A percentile compares a stretch with the other conserved stretches of the same genome.
Conservation (phyloP, 30 jellyfish, hydroid and myxozoan species). For the Pseudorhiza aurosa region DNA sequence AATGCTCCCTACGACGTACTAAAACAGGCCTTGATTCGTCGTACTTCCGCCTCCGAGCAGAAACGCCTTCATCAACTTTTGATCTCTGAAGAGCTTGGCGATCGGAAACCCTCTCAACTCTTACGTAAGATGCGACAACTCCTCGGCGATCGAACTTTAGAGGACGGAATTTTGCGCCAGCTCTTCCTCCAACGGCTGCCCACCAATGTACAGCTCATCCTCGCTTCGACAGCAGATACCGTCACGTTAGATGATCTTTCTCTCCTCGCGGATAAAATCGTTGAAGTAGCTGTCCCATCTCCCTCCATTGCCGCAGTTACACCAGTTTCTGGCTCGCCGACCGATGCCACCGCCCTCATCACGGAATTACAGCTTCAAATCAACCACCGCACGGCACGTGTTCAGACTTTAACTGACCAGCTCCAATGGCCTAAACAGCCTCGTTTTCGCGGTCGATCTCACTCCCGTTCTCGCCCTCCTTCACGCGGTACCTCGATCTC, state of each 20-base stretch:
- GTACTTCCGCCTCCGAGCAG: too few species aligned
- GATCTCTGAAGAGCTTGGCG: slow-evolving; percentile 29
- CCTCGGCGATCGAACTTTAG: slow-evolving; percentile 17
- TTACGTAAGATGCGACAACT: slow-evolving; percentile 26
- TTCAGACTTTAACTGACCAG: not conserved
- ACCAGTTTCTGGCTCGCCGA: not conserved
- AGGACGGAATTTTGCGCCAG: slow-evolving; percentile 21
- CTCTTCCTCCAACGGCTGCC: slow-evolving; percentile 42
- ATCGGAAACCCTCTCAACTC: slow-evolving; percentile 32
- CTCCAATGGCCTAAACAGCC: not conserved
- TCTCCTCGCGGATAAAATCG: too few species aligned
- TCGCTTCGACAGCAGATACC: slow-evolving; percentile 28
- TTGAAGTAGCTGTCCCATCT: slow-evolving; percentile 5
- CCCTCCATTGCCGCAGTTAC: not conserved
- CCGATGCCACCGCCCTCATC: not conserved
- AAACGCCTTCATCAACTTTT: too few species aligned
- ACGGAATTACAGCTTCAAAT: not conserved
- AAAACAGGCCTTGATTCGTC: not conserved
- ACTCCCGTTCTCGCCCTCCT: not conserved
- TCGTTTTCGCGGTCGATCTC: slow-evolving; percentile 7
- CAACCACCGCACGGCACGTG: not conserved
- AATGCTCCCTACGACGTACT: not conserved
- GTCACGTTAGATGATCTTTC: slow-evolving; percentile 2
- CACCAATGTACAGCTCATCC: slow-evolving; percentile 26
- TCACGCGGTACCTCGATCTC: not conserved